These are phyloP conservation scores for Mirza zaza DNA, from an alignment of 2,113 vertebrate species.

Conservation along the genomic window DNA sequence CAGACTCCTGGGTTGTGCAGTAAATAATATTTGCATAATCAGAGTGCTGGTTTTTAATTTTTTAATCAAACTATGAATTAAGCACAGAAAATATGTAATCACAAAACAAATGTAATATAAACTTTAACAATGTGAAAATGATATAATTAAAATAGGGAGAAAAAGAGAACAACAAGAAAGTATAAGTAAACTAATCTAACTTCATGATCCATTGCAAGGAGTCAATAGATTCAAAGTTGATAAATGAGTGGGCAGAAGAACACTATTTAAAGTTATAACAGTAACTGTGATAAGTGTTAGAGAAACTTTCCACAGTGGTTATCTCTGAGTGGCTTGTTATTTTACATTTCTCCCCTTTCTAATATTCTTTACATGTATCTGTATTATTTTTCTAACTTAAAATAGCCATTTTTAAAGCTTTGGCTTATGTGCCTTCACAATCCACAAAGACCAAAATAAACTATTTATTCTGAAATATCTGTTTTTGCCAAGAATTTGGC, in stretches of 20 bases:
- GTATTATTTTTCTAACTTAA: slow-evolving; percentile 40
- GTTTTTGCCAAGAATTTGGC: slow-evolving; percentile 11
- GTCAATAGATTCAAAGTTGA: background rate
- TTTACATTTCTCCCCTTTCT: background rate
- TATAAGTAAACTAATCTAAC: background rate
- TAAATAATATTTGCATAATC: slow-evolving; percentile 27
- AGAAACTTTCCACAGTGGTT: background rate
- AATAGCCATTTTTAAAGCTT: background rate
- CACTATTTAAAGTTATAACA: background rate
- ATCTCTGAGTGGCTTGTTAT: background rate
- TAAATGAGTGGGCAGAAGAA: background rate
- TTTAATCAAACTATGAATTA: slow-evolving; percentile 27
- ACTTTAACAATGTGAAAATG: slow-evolving; percentile 5
- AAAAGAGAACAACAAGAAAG: background rate
- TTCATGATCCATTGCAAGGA: background rate
- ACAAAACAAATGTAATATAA: slow-evolving; percentile 40
- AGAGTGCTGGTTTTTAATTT: background rate
- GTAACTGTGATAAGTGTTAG: background rate
- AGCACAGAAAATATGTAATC: slow-evolving; percentile 29
- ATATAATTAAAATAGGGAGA: slow-evolving; percentile 12
- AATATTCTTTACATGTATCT: background rate
- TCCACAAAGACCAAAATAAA: background rate
- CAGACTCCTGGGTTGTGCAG: background rate
- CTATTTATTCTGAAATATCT: background rate
- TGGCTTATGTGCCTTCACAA: background rate